phyloP scores from a whole-genome alignment of 2,797 vertebrate species.

The Malurus leucopterus region DNA sequence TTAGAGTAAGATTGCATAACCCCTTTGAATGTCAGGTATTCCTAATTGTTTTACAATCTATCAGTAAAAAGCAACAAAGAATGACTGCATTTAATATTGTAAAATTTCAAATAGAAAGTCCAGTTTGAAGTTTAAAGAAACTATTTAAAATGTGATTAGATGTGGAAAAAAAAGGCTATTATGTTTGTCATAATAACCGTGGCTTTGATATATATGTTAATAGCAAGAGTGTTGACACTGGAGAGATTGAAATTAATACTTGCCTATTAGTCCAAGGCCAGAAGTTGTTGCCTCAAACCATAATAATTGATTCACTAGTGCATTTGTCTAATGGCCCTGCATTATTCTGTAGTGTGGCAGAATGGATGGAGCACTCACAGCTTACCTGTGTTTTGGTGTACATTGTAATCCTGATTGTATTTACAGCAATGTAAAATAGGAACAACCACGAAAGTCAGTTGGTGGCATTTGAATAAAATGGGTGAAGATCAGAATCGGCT shows the following conservation, averaged over 20 bases:
- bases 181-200: slow-evolving; percentile 16
- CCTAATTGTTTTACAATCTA: neutral
- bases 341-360: neutral
- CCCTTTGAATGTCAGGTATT: neutral
- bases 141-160: neutral
- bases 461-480: neutral
- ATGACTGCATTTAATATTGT: neutral
- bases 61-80: neutral
- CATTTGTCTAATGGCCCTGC: slow-evolving; percentile 59
- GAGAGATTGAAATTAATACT: slow-evolving; percentile 64
- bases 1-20: neutral
- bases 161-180: neutral
- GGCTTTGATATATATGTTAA: slow-evolving; percentile 51
- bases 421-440: neutral
- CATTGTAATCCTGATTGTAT: neutral
- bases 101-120: neutral
- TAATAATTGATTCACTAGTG: slow-evolving; percentile 65
- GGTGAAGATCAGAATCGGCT: neutral
- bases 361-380: neutral
- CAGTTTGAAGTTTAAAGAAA: neutral
- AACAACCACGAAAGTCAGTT: neutral
- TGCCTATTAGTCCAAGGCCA: slow-evolving; percentile 56
- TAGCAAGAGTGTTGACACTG: slow-evolving; percentile 47
- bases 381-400: neutral
- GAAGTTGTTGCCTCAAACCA: slow-evolving; percentile 66